Conservation (phyloP, 1,140 invertebrate species). For the Manduca sexta region DNA sequence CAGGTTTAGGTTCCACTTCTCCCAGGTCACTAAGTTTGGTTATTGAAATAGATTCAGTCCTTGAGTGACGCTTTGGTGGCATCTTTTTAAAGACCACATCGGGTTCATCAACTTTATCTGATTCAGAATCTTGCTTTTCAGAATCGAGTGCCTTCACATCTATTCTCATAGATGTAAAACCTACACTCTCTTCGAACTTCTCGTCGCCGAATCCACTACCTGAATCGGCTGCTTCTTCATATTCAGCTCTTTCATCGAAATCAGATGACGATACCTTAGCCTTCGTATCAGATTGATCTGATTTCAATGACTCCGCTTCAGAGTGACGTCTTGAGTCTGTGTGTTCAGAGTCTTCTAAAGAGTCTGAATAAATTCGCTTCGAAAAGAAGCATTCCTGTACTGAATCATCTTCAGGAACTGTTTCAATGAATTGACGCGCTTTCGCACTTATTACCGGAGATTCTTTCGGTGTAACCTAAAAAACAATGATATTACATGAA, state of each 20-base stretch:
- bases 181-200: slow-evolving; percentile 67
- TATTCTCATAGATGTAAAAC: slow-evolving; percentile 56
- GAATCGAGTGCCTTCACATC: slow-evolving; percentile 39
- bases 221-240: slow-evolving; percentile 60
- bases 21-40: slow-evolving; percentile 61
- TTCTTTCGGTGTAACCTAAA: slow-evolving; percentile 52
- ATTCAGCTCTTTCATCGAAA: slow-evolving; percentile 67
- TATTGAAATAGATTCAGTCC: slow-evolving; percentile 67
- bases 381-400: slow-evolving; percentile 73
- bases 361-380: slow-evolving; percentile 71
- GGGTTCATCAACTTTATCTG: slow-evolving; percentile 47
- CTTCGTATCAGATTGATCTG: slow-evolving; percentile 68
- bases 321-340: slow-evolving; percentile 69
- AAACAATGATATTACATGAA: too few species aligned
- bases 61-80: slow-evolving; percentile 62
- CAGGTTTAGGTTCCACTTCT: slow-evolving; percentile 44
- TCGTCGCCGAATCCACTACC: slow-evolving; percentile 66
- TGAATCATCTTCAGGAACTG: slow-evolving; percentile 70
- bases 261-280: slow-evolving; percentile 65
- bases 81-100: slow-evolving; percentile 66
- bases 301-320: slow-evolving; percentile 70
- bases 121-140: slow-evolving; percentile 55
- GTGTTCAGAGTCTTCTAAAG: slow-evolving; percentile 70
- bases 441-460: slow-evolving; percentile 70
- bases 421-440: slow-evolving; percentile 71